Base-by-base conservation (phyloP, 2,888 invertebrate species). In the Lasioglossum morio region DNA sequence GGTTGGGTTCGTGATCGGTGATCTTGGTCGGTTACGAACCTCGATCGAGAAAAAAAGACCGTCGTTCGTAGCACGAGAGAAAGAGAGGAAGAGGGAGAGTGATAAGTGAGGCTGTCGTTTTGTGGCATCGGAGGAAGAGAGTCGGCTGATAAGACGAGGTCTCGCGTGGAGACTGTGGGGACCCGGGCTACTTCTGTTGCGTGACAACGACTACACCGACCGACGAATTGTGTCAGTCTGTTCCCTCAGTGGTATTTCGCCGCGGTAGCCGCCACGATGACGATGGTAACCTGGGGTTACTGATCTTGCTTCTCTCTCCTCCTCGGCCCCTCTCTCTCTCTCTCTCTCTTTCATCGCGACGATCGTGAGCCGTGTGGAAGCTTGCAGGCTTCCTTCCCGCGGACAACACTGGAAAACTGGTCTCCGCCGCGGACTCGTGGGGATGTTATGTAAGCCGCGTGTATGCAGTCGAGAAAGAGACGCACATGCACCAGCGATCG, bases 391-490 rank as follows among this genome's bases (percentile, higher is more conserved):
- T 92, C 91, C 60, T 53, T 53, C 23, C 72, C 90, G 87, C 82
- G 86, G 91, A 91, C 81, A 53, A 53, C 53, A 79, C 81, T 88
- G 78, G 76, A 82, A 91, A 92, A 53, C 85, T 85, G 87, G 81
- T 87, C 81, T 82, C 79, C 69, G 53, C 8, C 53, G 53, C 43
- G 72, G 57, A 86, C 73, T 88, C 79, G 90, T 90, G 91, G 91
- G 90, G 84, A 87, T 91, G 91, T 91, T 91, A 91, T 87, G 88
- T 91, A 91, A 92, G 91, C 84, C 3, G 27, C 34, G 34, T 66
- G 27, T 37, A 48, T 46, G 57, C 77, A 83, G 76, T 83, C 72
- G 82, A 73, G 86, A 74, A 77, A 76, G 81, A 70, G 60, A 69
- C 72, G 79, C 88, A 63, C 73, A 76, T 30, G 85, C 77, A 72